Conservation (phyloP, 2,888 invertebrate genomes). For the Chironomus tentans region DNA sequence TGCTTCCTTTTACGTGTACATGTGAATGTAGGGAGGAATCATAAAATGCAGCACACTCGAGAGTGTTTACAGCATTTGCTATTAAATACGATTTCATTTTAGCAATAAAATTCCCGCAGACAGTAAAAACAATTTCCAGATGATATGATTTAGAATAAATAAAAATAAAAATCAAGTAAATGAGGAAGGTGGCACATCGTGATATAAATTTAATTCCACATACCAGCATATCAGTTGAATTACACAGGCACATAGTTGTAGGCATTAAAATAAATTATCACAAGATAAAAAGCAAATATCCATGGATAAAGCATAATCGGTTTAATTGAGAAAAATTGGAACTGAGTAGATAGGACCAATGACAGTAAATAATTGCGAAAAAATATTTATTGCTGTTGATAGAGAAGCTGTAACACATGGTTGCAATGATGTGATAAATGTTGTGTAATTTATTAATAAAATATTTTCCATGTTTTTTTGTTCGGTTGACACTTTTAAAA, state of each 20-base stretch:
- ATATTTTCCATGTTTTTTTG: background rate
- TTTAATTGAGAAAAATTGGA: constrained; percentile 2
- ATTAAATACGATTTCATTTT: constrained; percentile 27
- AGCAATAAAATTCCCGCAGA: constrained; percentile 27
- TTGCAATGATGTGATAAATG: constrained; percentile 14
- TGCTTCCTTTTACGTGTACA: background rate
- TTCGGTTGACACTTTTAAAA: background rate
- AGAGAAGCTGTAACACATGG: constrained; percentile 7
- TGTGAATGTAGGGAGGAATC: background rate
- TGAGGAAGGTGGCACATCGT: background rate
- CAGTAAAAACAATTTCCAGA: constrained; percentile 27
- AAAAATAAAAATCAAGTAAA: background rate
- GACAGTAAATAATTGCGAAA: background rate
- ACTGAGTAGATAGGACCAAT: background rate
- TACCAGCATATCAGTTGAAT: no score
- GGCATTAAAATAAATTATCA: background rate
- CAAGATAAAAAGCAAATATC: background rate
- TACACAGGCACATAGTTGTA: no score
- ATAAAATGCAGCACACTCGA: background rate
- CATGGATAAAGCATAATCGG: background rate
- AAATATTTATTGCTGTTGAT: background rate
- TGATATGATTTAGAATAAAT: constrained; percentile 27
- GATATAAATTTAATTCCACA: no score
- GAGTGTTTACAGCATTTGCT: constrained; percentile 5
- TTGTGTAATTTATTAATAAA: constrained; percentile 19